These are phyloP conservation scores for Prionailurus viverrinus DNA, from an alignment of 2,113 vertebrate genomes.

Conservation along the genomic window DNA sequence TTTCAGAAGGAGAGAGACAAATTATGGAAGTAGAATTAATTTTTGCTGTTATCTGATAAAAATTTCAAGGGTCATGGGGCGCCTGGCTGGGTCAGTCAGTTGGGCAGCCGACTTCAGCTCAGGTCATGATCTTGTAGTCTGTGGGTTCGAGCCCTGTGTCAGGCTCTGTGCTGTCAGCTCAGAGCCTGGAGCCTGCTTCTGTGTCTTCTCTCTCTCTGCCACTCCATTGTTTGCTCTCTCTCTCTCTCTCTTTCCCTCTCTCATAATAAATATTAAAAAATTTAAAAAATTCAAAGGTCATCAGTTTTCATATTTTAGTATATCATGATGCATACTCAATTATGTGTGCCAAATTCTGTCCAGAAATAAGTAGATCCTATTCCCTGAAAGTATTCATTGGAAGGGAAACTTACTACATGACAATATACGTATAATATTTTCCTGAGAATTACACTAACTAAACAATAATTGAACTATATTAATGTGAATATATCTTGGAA, in stretches of 20 bases:
- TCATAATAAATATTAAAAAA: too few species aligned
- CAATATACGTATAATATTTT: not conserved
- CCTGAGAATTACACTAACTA: not conserved
- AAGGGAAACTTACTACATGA: not conserved
- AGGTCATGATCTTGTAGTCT: too few species aligned
- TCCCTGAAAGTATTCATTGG: not conserved
- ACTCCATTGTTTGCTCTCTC: too few species aligned
- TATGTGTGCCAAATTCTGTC: not conserved
- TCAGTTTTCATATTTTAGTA: conserved; percentile 48
- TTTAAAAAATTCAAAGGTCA: conserved; percentile 50
- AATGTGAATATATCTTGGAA: not conserved
- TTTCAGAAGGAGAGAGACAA: conserved; percentile 43
- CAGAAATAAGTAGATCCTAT: not conserved
- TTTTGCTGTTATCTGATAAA: conserved; percentile 58
- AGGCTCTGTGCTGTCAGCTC: too few species aligned
- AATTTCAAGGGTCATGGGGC: conserved; percentile 29
- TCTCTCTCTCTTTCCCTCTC: too few species aligned
- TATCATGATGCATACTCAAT: not conserved
- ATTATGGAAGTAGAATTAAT: conserved; percentile 65
- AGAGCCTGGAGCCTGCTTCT: too few species aligned
- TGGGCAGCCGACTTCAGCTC: too few species aligned
- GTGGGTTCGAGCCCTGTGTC: too few species aligned
- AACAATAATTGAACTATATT: not conserved
- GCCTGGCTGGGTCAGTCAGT: too few species aligned
- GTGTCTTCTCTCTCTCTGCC: too few species aligned